phyloP scores from a whole-genome alignment of 2,113 vertebrate species.

The Terrapene triunguis region DNA sequence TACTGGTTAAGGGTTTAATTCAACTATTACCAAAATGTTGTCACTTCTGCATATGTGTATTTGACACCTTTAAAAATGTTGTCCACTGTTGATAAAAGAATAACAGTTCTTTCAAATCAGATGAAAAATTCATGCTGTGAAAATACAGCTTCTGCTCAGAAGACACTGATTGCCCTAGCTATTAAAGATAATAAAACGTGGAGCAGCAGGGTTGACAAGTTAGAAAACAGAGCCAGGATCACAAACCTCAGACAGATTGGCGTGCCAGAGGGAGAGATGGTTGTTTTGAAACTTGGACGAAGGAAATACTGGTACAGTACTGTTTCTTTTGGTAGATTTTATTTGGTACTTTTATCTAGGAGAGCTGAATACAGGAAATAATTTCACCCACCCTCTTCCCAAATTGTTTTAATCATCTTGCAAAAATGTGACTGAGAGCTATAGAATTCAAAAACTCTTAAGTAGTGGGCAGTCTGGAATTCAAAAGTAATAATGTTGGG shows the following conservation, averaged over 20 bases:
- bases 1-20: neutral
- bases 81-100: neutral
- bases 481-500: neutral
- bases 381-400: conserved; percentile 14
- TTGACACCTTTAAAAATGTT: neutral
- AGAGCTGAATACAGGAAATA: conserved; percentile 1
- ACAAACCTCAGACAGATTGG: neutral
- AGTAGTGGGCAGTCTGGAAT: neutral
- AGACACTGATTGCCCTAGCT: neutral
- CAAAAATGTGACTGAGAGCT: neutral
- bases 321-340: neutral
- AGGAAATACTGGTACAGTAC: neutral
- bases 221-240: neutral
- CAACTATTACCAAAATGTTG: neutral
- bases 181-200: neutral
- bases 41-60: neutral
- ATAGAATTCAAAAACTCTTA: neutral
- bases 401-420: conserved; percentile 10
- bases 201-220: neutral
- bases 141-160: neutral
- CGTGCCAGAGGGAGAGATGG: neutral
- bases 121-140: neutral
- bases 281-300: neutral
- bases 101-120: neutral
- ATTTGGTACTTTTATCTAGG: neutral